These are phyloP conservation scores for Corynorhinus townsendii DNA, from an alignment of 2,113 vertebrate species.

Conservation along the genomic window DNA sequence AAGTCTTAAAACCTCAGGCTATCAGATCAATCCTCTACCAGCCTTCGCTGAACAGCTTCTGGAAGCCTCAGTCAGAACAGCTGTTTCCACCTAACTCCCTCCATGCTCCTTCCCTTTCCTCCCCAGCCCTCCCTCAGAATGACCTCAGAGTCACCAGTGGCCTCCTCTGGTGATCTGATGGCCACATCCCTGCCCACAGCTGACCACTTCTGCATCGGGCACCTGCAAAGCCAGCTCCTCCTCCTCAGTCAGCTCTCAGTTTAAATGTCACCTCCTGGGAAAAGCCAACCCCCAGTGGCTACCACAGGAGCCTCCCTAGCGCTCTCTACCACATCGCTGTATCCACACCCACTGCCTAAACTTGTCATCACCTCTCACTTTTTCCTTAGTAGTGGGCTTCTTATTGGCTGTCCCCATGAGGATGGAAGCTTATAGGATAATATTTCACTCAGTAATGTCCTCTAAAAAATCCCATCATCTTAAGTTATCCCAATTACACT, in stretches of 20 bases:
- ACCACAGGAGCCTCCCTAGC: accelerated
- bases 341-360: accelerated
- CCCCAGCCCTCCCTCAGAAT: neutral
- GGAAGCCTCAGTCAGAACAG: neutral
- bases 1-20: too few relatives aligned
- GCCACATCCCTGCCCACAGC: neutral
- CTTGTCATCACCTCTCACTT: accelerated
- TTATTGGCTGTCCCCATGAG: too few relatives aligned
- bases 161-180: neutral
- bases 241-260: neutral
- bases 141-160: neutral
- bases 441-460: neutral
- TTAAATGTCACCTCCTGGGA: neutral
- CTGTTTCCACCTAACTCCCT: neutral
- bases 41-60: neutral
- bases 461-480: neutral
- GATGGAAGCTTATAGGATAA: neutral
- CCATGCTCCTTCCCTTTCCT: too few relatives aligned
- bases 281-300: accelerated
- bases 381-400: too few relatives aligned
- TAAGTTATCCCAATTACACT: neutral
- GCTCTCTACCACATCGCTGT: accelerated
- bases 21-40: neutral
- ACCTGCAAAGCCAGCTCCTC: neutral
- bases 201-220: neutral